Conservation (phyloP, 2,888 invertebrate genomes). For the Leptogaster cylindrica region DNA sequence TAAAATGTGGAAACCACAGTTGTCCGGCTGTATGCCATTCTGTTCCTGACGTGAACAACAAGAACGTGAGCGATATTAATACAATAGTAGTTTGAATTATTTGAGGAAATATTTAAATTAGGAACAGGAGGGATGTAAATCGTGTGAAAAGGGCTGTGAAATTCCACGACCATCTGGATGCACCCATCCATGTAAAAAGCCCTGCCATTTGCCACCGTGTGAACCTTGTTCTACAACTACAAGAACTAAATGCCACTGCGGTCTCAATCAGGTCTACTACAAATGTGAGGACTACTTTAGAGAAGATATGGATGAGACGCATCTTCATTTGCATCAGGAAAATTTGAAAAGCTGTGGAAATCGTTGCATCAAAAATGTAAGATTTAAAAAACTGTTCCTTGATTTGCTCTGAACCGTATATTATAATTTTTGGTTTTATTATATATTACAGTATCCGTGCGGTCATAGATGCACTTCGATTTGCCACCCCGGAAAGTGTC, state of each 20-base stretch:
- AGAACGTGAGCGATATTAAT: slow-evolving; percentile 57
- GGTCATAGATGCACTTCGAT: slow-evolving; percentile 79
- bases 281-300: slow-evolving; percentile 73
- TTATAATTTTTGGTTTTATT: slow-evolving; percentile 25
- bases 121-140: slow-evolving; percentile 65
- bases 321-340: slow-evolving; percentile 54
- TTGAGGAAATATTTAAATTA: slow-evolving; percentile 49
- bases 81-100: background rate
- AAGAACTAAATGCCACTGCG: slow-evolving; percentile 81
- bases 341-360: slow-evolving; percentile 71
- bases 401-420: slow-evolving; percentile 17
- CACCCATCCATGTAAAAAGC: slow-evolving; percentile 72
- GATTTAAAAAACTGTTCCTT: slow-evolving; percentile 50
- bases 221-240: slow-evolving; percentile 75
- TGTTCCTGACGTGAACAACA: slow-evolving; percentile 63
- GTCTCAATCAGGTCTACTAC: slow-evolving; percentile 75
- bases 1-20: slow-evolving; percentile 80
- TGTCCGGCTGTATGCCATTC: slow-evolving; percentile 78
- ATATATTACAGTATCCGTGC: slow-evolving; percentile 72
- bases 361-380: slow-evolving; percentile 82
- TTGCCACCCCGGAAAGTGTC: slow-evolving; percentile 78
- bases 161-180: slow-evolving; percentile 75
- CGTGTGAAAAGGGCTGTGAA: slow-evolving; percentile 68
- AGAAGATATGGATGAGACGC: slow-evolving; percentile 62
- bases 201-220: slow-evolving; percentile 78